Evolutionary conservation across 2,888 invertebrate species (phyloP), one percentile per base, ranked within the genome.

Genomic region (Hemithea aestivaria): DNA sequence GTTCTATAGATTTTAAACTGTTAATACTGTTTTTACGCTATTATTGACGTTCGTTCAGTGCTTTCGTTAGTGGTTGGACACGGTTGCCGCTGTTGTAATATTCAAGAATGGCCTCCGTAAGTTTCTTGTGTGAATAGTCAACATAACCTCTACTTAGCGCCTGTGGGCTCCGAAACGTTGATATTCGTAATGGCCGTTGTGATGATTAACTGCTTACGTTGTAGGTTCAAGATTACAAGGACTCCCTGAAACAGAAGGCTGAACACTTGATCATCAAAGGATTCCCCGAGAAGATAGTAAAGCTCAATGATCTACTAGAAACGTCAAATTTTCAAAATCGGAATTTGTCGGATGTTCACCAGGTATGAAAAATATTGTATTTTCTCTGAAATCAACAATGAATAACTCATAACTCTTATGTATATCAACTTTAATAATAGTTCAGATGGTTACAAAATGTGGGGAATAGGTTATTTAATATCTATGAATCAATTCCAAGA

Each of bases 231-330:
- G 95, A 95, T 60, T 97, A 96, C 83, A 96, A 96, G 87, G 95
- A 96, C 67, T 92, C 93, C 45, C 88, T 96, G 47, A 96, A 96
- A 79, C 90, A 90, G 52, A 95, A 96, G 88, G 96, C 96, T 7
- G 98, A 98, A 72, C 91, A 93, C 54, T 87, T 98, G 45, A 93
- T 98, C 42, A 89, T 96, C 43, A 94, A 93, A 77, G 95, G 94
- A 29, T 97, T 98, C 77, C 98, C 98, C 6, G 94, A 95, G 66
- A 97, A 97, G 78, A 97, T 98, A 57, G 93, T 97, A 5, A 93
- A 94, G 71, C 88, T 98, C 45, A 97, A 97, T 84, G 93, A 93
- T 54, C 83, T 97, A 42, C 85, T 98, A 58, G 94, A 95, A 68
- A 95, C 95, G 16, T 88, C 93, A 39, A 91, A 93, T 73, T 96